These are phyloP conservation scores for Gandaritis pyraliata DNA, from an alignment of 2,888 invertebrate genomes.

Conservation along the genomic window DNA sequence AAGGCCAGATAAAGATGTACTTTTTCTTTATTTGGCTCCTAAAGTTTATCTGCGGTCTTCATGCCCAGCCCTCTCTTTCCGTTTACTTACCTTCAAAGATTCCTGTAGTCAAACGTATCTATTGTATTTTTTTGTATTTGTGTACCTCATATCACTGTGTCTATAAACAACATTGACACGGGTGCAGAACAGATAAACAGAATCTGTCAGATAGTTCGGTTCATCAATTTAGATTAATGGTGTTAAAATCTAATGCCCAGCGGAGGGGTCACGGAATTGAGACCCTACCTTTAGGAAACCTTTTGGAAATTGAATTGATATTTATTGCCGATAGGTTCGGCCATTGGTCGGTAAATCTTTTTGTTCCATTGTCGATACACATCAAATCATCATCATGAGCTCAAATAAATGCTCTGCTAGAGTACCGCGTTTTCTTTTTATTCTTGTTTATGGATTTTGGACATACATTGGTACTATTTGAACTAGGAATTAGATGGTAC, in stretches of 20 bases:
- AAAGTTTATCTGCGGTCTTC: too few species aligned
- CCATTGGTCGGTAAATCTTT: constrained; percentile 25
- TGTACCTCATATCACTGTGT: background rate
- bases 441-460: too few species aligned
- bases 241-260: constrained; percentile 51
- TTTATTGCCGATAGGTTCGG: constrained; percentile 41
- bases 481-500: too few species aligned
- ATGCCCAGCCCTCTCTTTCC: too few species aligned
- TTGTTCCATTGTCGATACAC: constrained; percentile 1
- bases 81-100: too few species aligned
- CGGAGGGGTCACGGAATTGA: constrained; percentile 39
- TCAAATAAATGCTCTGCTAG: too few species aligned
- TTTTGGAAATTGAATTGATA: constrained; percentile 50
- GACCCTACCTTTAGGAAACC: constrained; percentile 47
- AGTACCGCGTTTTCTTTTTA: too few species aligned
- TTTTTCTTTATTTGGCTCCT: too few species aligned
- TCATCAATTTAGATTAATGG: constrained; percentile 56
- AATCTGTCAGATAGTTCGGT: constrained; percentile 41
- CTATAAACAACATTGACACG: constrained; percentile 34
- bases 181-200: constrained; percentile 40
- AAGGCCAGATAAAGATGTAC: too few species aligned
- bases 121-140: background rate
- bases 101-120: too few species aligned
- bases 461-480: too few species aligned
- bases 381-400: background rate